Base-by-base conservation (phyloP, 1,140 invertebrate species). In the Pentalonia nigronervosa region DNA sequence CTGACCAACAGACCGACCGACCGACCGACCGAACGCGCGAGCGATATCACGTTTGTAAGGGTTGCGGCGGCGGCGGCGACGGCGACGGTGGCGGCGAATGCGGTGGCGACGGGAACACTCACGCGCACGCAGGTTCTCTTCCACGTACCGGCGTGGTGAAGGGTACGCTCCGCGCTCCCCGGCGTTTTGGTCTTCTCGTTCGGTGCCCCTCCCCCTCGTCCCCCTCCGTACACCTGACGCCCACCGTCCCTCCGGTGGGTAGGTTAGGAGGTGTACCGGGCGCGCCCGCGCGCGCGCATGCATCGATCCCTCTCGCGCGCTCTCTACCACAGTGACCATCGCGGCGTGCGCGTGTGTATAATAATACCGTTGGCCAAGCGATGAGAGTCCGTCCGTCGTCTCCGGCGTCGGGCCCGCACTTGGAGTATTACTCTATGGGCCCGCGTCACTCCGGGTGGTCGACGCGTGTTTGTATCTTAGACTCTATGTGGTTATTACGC, bases 301-400 rank as follows among this genome's bases (percentile, higher is more conserved):
- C 83, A 84, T 84, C 36, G 34, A 84, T 84, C 83, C 83, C 83
- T 41, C 34, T 84, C 83, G 81, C 81, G 81, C 81, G 81, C 81
- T 36, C 36, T 83, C 36, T 36, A 20, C 36, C 81, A 83, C 30
- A 67, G 30, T 83, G 81, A 36, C 36, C 36, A 34, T 23, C 81
- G 36, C 83, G 11, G 7, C 34, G 36, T 36, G 83, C 23, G 36
- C 21, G 36, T 36, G 34, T 84, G 7, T 45, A 67, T 41, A 41
- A 41, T 41, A 41, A 41, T 4, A 41, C 60, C 30, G 30, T n/a
- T 17, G 60, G 60, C 60, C 60, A 30, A 25, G 25, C 53, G 11
- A n/a, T 14, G 14, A n/a, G n/a, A 8, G 60, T 67, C 60, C 60
- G 60, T 67, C n/a, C 11, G 30, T 6, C 1, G 60, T 67, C 30